Conservation (phyloP, 2,888 invertebrate species). For the Electrophaes corylata region DNA sequence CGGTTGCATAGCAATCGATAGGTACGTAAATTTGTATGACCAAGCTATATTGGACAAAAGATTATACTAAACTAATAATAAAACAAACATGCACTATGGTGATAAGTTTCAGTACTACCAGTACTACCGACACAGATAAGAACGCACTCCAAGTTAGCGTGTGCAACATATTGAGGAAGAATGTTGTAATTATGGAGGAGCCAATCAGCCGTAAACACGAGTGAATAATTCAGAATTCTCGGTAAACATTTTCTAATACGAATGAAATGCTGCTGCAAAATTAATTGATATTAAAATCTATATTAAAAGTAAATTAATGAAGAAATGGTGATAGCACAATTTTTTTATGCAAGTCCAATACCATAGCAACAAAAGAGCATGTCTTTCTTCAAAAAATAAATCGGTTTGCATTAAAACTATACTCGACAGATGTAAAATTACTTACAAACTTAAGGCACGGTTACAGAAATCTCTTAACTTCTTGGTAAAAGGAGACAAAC, state of each 20-base stretch:
- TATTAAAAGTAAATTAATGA: too few species aligned
- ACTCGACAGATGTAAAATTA: too few species aligned
- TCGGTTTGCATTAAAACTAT: too few species aligned
- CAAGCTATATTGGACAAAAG: background rate
- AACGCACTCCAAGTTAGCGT: constrained; percentile 35
- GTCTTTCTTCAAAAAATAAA: too few species aligned
- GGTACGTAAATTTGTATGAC: background rate
- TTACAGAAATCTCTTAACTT: too few species aligned
- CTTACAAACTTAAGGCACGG: too few species aligned
- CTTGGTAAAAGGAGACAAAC: too few species aligned
- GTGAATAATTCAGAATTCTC: constrained; percentile 44
- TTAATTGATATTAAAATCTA: too few species aligned
- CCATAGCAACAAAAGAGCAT: too few species aligned
- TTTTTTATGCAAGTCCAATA: too few species aligned
- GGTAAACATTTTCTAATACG: constrained; percentile 42
- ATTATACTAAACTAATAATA: constrained; percentile 2
- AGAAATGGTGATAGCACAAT: too few species aligned
- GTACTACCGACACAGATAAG: constrained; percentile 19
- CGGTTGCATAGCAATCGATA: background rate
- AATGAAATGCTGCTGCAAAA: too few species aligned
- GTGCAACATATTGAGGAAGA: constrained; percentile 70
- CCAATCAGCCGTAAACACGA: constrained; percentile 46
- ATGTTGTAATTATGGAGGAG: constrained; percentile 35
- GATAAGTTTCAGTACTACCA: constrained; percentile 16
- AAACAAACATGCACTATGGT: constrained; percentile 1